Conservation (phyloP, 2,797 vertebrate species). For the Paedocypris micromegethes region DNA sequence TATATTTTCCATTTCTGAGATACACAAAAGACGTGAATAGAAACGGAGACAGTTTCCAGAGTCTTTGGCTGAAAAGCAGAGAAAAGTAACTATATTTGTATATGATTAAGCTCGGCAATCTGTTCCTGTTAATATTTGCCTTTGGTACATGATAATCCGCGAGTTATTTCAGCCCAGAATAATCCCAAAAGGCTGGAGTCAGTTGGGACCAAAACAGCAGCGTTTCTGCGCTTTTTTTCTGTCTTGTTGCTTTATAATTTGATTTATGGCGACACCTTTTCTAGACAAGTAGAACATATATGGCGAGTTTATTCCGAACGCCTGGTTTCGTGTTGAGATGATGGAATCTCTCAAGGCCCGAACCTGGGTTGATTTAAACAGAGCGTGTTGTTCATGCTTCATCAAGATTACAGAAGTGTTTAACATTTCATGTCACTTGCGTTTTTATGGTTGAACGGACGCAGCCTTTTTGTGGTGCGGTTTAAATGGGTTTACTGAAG, state of each 20-base stretch:
- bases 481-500: slow-evolving; percentile 53
- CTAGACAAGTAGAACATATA: neutral
- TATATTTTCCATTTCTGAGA: too few species aligned
- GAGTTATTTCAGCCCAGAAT: neutral
- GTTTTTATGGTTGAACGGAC: slow-evolving; percentile 43
- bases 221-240: slow-evolving; percentile 15
- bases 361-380: slow-evolving; percentile 30
- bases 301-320: neutral
- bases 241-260: slow-evolving; percentile 22
- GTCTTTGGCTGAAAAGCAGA: too few species aligned
- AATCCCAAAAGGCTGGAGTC: slow-evolving; percentile 24
- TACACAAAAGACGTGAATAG: too few species aligned
- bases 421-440: slow-evolving; percentile 54
- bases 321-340: neutral
- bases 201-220: slow-evolving; percentile 14
- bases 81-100: neutral
- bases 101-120: neutral
- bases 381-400: slow-evolving; percentile 45
- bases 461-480: slow-evolving; percentile 41
- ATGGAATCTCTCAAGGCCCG: neutral
- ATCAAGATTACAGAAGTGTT: slow-evolving; percentile 54
- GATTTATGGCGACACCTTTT: slow-evolving; percentile 2
- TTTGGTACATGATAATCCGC: neutral
- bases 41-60: too few species aligned
- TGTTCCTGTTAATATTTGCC: neutral